These are phyloP conservation scores for Nasua narica DNA, from an alignment of 2,797 vertebrate species.

Conservation along the genomic window DNA sequence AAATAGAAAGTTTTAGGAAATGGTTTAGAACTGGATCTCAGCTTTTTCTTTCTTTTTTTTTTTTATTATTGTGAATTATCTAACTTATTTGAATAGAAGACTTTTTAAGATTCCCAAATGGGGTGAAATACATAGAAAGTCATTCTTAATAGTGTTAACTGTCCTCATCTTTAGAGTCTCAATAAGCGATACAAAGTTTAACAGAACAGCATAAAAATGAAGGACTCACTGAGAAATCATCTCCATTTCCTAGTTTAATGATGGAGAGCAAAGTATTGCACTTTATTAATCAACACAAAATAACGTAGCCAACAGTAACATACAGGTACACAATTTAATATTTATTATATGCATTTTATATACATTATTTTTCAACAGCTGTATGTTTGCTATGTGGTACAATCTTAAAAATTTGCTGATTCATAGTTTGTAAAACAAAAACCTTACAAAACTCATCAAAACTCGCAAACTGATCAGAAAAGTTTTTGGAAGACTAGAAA, in stretches of 20 bases:
- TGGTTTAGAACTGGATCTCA: neutral
- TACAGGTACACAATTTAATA: conserved; percentile 99
- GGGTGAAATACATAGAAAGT: conserved; percentile 27
- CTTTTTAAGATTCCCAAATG: neutral
- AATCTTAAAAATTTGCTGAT: conserved; percentile 98
- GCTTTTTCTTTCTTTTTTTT: neutral
- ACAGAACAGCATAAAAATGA: conserved; percentile 80
- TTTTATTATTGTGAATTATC: neutral
- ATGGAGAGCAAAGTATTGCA: conserved; percentile 79
- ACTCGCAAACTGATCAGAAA: conserved; percentile 95
- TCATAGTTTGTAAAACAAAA: conserved; percentile 96
- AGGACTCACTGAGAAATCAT: conserved; percentile 75
- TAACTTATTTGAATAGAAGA: conserved; percentile 23
- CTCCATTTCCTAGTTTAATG: conserved; percentile 77
- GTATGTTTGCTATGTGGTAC: conserved; percentile 95
- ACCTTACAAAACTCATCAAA: conserved; percentile 98
- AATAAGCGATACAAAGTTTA: conserved; percentile 66
- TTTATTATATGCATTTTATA: conserved; percentile 99
- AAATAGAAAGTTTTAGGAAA: conserved; percentile 8
- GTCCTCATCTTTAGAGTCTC: conserved; percentile 4
- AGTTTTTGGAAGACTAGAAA: conserved; percentile 99
- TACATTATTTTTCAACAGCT: conserved; percentile 97
- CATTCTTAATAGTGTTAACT: conserved; percentile 40
- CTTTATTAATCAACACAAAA: conserved; percentile 85
- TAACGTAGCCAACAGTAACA: conserved; percentile 86